Evolutionary conservation across 92 coral and sea anemone species (phyloP).

Genomic region (Pocillopora meandrina): DNA sequence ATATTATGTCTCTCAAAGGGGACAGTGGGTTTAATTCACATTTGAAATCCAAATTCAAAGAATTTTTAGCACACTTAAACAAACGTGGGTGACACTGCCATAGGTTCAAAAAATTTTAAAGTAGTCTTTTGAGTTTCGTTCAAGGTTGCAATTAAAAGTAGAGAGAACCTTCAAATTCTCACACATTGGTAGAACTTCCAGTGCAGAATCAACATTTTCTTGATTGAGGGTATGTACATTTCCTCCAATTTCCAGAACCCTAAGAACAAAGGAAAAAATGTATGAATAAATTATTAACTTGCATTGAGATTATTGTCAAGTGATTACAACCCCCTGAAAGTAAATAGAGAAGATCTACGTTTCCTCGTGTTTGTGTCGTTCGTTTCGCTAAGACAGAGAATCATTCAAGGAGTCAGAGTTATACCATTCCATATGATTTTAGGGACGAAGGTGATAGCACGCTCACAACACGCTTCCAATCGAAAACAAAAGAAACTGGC

Average conservation of each 20-base stretch:
- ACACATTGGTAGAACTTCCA: not conserved
- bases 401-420: not conserved
- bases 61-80: not conserved
- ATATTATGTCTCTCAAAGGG: not conserved
- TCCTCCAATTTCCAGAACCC: no score
- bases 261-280: no score
- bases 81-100: constrained; percentile 4
- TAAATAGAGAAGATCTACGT: not conserved
- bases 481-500: no score
- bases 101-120: not conserved
- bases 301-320: no score
- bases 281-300: no score
- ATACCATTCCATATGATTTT: not conserved
- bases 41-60: not conserved
- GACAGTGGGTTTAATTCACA: not conserved
- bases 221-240: no score
- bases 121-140: not conserved
- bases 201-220: no score
- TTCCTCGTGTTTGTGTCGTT: not conserved
- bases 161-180: not conserved
- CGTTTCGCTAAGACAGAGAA: not conserved
- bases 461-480: not conserved
- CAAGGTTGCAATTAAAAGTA: not conserved
- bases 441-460: not conserved
- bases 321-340: no score